Evolutionary conservation across 1,140 invertebrate species (phyloP), one percentile per base, ranked within the genome.

Genomic region (Neoseiulus cucumeris): DNA sequence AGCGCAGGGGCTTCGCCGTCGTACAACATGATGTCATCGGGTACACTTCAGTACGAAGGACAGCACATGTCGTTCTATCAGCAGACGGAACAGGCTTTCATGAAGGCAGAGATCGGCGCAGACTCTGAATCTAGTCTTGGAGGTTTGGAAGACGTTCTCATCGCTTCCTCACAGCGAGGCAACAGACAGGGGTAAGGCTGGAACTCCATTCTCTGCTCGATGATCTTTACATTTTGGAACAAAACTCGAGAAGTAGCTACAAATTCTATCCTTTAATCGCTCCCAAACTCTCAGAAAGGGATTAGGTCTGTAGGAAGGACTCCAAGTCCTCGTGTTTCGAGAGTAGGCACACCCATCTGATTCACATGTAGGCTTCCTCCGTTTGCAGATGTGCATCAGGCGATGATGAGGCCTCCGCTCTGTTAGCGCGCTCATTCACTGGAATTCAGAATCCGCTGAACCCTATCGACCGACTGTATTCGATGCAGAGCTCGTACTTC

Each of bases 401-500:
- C 30, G 22, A 22, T 29, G 30, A 64, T 14, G 69, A 69, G 28
- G 66, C 77, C 7, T 89, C 88, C 72, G 84, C 41, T 65, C 18
- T 29, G 64, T 67, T 84, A 65, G 84, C 83, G 9, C 85, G 89
- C 74, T 89, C 87, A 1, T 87, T 86, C 1, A 87, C 91, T 70
- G 90, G 87, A 70, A 89, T 89, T 75, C 90, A 87, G 76, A 89
- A 87, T 83, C 86, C 72, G 77, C 72, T 84, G 72, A 95, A 95
- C 76, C 92, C 91, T 41, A 96, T 97, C 70, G 91, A 97, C 76
- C 94, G 94, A 79, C 82, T 96, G 51, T 97, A 94, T 78, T 86
- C 93, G 71, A 97, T 97, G 92, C 89, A 92, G 76, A 91, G 87
- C 76, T 91, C 87, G 41, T 94, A 94, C 75, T 94, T 94, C 74